phyloP scores from a whole-genome alignment of 2,797 vertebrate species.

The Cichlasoma orientale region DNA sequence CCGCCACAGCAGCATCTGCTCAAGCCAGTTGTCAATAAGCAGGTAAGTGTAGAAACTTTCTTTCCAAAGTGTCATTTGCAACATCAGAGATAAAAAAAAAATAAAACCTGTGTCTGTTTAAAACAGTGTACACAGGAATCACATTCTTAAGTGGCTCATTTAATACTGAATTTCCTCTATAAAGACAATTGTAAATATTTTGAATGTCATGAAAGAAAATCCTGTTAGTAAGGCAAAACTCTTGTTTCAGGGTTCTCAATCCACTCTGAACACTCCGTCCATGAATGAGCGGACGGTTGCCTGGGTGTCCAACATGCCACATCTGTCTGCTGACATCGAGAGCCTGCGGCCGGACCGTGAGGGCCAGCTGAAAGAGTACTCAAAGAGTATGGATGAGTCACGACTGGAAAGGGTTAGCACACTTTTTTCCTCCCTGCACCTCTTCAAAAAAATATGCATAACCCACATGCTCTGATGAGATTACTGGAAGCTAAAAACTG shows the following conservation, averaged over 20 bases:
- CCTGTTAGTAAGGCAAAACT: not conserved
- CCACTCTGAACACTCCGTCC: constrained; percentile 87
- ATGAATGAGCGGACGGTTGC: constrained; percentile 94
- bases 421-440: not conserved
- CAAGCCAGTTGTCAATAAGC: constrained; percentile 89
- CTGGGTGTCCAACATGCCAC: constrained; percentile 99
- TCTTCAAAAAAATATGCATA: not conserved
- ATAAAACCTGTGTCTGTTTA: too few species aligned
- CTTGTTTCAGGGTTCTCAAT: constrained; percentile 84
- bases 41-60: constrained; percentile 73
- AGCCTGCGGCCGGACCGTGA: constrained; percentile 93
- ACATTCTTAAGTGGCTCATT: not conserved
- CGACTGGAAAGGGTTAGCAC: constrained; percentile 91
- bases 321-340: constrained; percentile 96
- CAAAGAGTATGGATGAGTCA: constrained; percentile 97
- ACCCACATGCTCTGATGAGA: not conserved
- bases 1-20: constrained; percentile 83
- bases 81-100: too few species aligned
- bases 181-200: not conserved
- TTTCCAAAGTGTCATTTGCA: not conserved
- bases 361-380: constrained; percentile 95
- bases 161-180: not conserved
- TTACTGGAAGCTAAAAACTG: not conserved
- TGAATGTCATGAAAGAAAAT: not conserved
- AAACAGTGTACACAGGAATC: too few species aligned